These are phyloP conservation scores for Illadopsis cleaveri DNA, from an alignment of 2,113 vertebrate species.

Conservation along the genomic window DNA sequence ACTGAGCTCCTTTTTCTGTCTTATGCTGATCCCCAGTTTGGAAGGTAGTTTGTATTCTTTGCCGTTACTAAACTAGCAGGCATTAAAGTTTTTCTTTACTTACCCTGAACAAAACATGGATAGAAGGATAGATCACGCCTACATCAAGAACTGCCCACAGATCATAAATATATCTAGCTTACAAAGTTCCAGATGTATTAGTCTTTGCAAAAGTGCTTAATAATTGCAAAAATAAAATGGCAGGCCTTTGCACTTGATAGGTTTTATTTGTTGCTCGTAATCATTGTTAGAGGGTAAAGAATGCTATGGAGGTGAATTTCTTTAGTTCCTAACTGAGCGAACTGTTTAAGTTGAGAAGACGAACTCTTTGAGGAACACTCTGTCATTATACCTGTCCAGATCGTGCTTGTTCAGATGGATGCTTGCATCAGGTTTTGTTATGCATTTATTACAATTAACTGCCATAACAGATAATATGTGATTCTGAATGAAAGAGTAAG, in stretches of 20 bases:
- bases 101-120: not conserved
- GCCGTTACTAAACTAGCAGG: not conserved
- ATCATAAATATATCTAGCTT: not conserved
- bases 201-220: not conserved
- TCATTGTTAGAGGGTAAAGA: not conserved
- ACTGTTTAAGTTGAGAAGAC: not conserved
- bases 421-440: not conserved
- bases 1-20: not conserved
- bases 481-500: slow-evolving; percentile 21
- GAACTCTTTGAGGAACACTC: not conserved
- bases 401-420: not conserved
- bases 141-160: not conserved
- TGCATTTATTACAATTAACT: not conserved
- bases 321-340: not conserved
- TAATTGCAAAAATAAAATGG: not conserved
- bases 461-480: not conserved
- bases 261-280: not conserved
- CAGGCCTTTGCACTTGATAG: not conserved
- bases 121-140: not conserved
- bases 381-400: not conserved
- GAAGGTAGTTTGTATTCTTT: not conserved
- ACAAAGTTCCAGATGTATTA: slow-evolving; percentile 17
- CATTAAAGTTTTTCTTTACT: not conserved
- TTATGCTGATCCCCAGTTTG: not conserved
- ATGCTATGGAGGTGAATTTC: not conserved